These are phyloP conservation scores for Acipenser ruthenus DNA, from an alignment of 2,797 vertebrate species.

Conservation along the genomic window DNA sequence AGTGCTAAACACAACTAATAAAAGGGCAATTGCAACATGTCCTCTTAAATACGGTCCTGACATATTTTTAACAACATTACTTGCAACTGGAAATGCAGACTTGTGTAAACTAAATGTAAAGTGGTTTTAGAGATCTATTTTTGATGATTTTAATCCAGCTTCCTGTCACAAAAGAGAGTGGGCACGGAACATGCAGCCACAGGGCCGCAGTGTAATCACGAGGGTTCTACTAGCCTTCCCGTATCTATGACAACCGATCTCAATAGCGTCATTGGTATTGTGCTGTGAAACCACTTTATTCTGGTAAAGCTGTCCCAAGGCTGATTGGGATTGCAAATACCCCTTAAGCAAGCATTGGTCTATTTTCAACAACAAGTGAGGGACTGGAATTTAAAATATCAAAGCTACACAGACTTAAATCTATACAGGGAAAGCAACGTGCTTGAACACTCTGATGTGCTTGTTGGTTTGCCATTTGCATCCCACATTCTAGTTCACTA, in stretches of 20 bases:
- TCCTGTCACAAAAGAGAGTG: neutral
- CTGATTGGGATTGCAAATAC: neutral
- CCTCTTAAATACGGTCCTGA: too few relatives aligned
- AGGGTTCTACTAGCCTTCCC: neutral
- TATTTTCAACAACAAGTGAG: neutral
- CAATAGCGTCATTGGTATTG: neutral
- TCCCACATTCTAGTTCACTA: neutral
- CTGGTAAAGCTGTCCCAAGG: neutral
- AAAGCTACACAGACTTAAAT: too few relatives aligned
- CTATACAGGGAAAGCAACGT: too few relatives aligned
- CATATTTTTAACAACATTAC: too few relatives aligned
- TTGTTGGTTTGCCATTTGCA: neutral
- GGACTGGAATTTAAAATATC: neutral
- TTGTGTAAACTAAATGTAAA: neutral
- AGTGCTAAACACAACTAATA: too few relatives aligned
- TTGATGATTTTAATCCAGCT: neutral
- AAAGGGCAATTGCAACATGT: too few relatives aligned
- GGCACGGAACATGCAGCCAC: neutral
- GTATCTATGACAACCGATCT: conserved; percentile 1
- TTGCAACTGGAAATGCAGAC: too few relatives aligned
- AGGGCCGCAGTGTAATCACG: neutral
- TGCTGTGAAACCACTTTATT: neutral
- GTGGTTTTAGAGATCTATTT: neutral
- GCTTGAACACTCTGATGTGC: too few relatives aligned
- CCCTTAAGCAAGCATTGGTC: neutral